A percentile compares a stretch with the other conserved stretches of the same genome.
Evolutionary conservation across 2,888 invertebrate species (phyloP).

Genomic region (Allolobophora icterica): DNA sequence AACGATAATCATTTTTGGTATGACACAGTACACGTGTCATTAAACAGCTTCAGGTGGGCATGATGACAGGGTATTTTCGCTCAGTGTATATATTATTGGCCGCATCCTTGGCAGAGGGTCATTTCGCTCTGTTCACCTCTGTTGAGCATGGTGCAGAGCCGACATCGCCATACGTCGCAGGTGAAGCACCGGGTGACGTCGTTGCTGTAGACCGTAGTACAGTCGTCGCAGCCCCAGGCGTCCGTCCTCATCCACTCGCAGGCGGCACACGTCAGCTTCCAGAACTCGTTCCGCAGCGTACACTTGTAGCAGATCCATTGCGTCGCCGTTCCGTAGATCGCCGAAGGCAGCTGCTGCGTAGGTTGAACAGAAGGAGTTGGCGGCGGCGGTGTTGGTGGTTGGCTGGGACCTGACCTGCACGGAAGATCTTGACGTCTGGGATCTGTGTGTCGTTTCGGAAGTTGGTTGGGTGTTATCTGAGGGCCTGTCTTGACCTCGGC

Average conservation of each 20-base stretch:
- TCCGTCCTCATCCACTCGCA: constrained; percentile 1
- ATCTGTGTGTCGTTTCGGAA: neutral
- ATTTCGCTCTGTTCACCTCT: neutral
- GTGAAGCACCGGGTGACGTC: neutral
- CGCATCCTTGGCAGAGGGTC: neutral
- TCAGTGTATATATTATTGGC: neutral
- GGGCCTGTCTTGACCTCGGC: no score
- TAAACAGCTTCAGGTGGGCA: no score
- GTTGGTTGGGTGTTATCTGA: neutral
- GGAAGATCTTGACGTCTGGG: neutral
- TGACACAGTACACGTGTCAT: no score
- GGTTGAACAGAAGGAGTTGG: neutral
- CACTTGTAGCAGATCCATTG: neutral
- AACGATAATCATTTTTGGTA: no score
- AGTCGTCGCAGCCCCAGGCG: neutral
- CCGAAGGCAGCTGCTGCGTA: neutral
- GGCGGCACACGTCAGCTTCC: neutral
- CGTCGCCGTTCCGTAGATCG: neutral
- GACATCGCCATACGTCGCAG: neutral
- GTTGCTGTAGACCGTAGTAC: neutral
- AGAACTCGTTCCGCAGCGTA: neutral
- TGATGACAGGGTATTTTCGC: neutral
- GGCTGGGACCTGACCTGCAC: neutral
- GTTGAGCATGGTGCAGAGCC: neutral
- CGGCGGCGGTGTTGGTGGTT: neutral